phyloP scores from a whole-genome alignment of 2,797 vertebrate species.

The Anableps anableps region DNA sequence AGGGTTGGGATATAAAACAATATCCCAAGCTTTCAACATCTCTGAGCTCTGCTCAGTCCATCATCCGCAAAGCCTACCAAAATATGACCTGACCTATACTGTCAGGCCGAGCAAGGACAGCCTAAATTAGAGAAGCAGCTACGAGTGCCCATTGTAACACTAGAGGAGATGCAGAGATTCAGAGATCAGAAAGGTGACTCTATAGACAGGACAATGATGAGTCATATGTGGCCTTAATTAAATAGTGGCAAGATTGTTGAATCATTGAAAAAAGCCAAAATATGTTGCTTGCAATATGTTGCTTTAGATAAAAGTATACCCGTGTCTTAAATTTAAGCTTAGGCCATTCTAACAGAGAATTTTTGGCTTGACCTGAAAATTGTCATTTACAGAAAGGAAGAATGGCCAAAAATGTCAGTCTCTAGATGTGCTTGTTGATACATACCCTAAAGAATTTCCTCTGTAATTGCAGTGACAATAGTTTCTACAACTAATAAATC shows the following conservation, averaged over 20 bases:
- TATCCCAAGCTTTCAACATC: too few species aligned
- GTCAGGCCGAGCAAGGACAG: too few species aligned
- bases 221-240: not conserved
- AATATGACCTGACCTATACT: too few species aligned
- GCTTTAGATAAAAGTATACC: not conserved
- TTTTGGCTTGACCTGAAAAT: too few species aligned
- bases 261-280: too few species aligned
- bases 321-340: not conserved
- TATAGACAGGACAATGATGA: too few species aligned
- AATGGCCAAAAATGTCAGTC: not conserved
- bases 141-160: not conserved
- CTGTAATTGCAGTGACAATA: not conserved
- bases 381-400: too few species aligned
- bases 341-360: too few species aligned
- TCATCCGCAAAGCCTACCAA: too few species aligned
- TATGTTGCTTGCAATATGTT: too few species aligned
- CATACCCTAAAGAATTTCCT: not conserved
- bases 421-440: not conserved
- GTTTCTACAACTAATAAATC: not conserved
- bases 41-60: too few species aligned
- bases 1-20: too few species aligned
- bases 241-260: not conserved
- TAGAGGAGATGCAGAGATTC: not conserved
- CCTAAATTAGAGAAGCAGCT: not conserved
- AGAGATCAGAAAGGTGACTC: not conserved